Conservation (phyloP, 1,140 invertebrate species). For the Protaetia brevitarsis region DNA sequence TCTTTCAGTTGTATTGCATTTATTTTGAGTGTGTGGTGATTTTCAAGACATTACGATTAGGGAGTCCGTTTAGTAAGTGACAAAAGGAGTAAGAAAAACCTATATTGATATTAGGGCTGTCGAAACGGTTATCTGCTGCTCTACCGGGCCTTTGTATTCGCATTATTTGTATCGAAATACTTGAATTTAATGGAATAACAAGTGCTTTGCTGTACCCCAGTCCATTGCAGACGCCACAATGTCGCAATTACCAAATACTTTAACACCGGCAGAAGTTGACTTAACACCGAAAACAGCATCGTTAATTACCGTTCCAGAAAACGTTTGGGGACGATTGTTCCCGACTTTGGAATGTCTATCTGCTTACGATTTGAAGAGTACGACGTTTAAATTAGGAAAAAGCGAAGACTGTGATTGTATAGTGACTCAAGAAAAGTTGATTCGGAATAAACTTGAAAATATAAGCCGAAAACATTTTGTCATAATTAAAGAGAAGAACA, state of each 20-base stretch:
- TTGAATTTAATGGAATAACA: not conserved
- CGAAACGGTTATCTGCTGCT: too few species aligned
- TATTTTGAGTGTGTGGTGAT: too few species aligned
- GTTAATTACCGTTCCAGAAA: not conserved
- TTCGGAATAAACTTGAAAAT: conserved; percentile 34
- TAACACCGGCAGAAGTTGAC: not conserved
- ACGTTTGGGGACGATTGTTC: conserved; percentile 7
- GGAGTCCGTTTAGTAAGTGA: too few species aligned
- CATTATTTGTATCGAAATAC: not conserved
- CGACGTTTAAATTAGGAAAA: conserved; percentile 2
- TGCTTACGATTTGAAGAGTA: not conserved
- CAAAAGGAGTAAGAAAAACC: too few species aligned
- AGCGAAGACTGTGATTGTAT: not conserved
- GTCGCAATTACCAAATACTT: not conserved
- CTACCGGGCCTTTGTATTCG: too few species aligned
- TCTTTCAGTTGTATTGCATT: too few species aligned
- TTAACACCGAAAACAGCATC: not conserved
- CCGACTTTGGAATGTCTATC: not conserved
- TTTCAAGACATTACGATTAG: too few species aligned
- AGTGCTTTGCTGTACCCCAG: not conserved
- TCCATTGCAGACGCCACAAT: not conserved
- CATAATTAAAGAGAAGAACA: conserved; percentile 45
- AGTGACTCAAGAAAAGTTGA: not conserved
- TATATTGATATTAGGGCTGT: too few species aligned
- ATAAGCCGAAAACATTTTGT: conserved; percentile 56